Conservation (phyloP, 2,113 vertebrate genomes). For the Benitochromis conjunctus region DNA sequence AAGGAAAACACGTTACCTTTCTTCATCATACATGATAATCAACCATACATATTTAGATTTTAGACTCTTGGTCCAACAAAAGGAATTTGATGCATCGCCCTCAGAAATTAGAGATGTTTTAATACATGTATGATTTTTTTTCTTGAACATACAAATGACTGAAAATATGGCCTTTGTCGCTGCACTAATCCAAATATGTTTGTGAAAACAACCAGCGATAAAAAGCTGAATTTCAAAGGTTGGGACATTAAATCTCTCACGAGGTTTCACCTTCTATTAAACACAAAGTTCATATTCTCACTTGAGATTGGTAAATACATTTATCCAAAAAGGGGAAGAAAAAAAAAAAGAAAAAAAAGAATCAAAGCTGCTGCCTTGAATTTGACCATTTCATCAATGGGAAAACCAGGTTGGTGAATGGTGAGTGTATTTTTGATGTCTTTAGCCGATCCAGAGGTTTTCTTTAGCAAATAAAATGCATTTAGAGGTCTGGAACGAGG, state of each 20-base stretch:
- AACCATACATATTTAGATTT: not conserved
- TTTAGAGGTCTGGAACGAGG: not conserved
- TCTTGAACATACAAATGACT: not conserved
- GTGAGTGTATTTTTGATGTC: not conserved
- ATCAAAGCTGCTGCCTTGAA: not conserved
- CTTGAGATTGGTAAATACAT: not conserved
- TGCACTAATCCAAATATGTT: not conserved
- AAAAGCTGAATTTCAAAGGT: not conserved
- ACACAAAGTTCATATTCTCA: not conserved
- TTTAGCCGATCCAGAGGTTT: not conserved
- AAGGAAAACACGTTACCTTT: rapidly evolving
- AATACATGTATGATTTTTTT: not conserved
- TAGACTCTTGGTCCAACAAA: not conserved
- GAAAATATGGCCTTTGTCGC: not conserved
- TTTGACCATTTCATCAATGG: not conserved
- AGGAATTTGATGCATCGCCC: not conserved
- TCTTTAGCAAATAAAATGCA: not conserved
- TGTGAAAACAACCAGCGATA: not conserved
- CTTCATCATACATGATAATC: not conserved
- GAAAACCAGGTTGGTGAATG: not conserved
- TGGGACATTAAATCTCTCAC: not conserved
- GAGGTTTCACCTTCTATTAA: not conserved
- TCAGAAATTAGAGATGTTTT: not conserved
- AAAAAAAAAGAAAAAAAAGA: not conserved
- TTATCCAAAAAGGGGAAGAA: not conserved